Evolutionary conservation across 35 echinoderm and acorn worm species (phyloP), one percentile per base, ranked within the genome.

Genomic region (Lytechinus pictus): DNA sequence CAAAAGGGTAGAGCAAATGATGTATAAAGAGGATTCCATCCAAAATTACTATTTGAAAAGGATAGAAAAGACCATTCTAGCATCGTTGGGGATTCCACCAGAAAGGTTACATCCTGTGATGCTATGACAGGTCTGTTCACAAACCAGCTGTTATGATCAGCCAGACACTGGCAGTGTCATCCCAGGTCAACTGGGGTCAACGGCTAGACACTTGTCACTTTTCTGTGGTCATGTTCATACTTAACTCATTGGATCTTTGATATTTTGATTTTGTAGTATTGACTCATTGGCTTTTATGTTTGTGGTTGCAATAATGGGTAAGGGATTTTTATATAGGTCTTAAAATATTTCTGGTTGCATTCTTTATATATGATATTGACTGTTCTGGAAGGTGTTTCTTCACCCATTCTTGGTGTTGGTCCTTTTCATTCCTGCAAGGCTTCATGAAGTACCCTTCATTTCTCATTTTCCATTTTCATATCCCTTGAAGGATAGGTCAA

Each of bases 121-220:
- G 66, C 66, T n/a, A 79, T 79, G 66, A 79, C 66, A 79, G 66
- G 66, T 79, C 66, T 79, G 66, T 79, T 79, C 66, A 79, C 66
- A 79, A 79, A 19, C 66, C 66, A 79, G 66, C 66, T 79, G 66
- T 79, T 79, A 79, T 79, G 66, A 79, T 79, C 16, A 79, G 19
- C 66, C 66, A 79, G 66, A 79, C 66, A 79, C 66, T 79, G 14
- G 5, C 7, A 79, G 66, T 79, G 66, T 79, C 66, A 79, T 79
- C 66, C 19, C 66, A 79, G 66, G 66, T 79, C 66, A 79, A 24
- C 2, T 79, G 66, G 66, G 66, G 66, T 79, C 66, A 79, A 19
- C 16, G 66, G 66, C 66, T 79, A 79, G 66, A 79, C 66, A 79
- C 66, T 24, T 24, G 66, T n/a, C 66, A 16, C 66, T 44, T 79